Conservation (phyloP, 2,888 invertebrate species). For the Microctonus aethiopoides region DNA sequence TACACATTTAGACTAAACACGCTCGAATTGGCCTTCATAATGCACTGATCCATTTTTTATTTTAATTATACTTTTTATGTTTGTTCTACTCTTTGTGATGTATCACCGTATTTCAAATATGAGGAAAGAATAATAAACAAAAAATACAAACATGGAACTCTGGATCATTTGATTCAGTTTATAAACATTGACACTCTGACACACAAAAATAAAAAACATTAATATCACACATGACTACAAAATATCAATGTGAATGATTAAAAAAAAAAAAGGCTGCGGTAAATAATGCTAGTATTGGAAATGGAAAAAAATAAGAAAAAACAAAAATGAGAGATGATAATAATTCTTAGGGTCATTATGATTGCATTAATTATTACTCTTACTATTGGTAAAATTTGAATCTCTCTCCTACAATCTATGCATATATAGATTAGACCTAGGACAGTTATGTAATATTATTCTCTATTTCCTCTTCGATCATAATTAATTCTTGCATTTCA, state of each 20-base stretch:
- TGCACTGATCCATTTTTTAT: slow-evolving; percentile 42
- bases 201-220: slow-evolving; percentile 13
- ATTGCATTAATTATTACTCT: slow-evolving; percentile 55
- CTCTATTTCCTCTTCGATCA: slow-evolving; percentile 41
- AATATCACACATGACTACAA: slow-evolving; percentile 8
- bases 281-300: slow-evolving; percentile 10
- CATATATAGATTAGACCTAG: slow-evolving; percentile 53
- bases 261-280: slow-evolving; percentile 10
- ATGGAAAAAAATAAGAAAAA: not conserved
- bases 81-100: too few relatives aligned
- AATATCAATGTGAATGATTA: slow-evolving; percentile 18
- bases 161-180: not conserved
- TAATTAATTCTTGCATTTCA: slow-evolving; percentile 38
- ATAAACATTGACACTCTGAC: slow-evolving; percentile 3
- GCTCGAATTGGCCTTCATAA: slow-evolving; percentile 43
- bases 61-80: slow-evolving; percentile 21
- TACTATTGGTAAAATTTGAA: slow-evolving; percentile 49
- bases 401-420: slow-evolving; percentile 53
- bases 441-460: slow-evolving; percentile 48
- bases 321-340: slow-evolving; percentile 28
- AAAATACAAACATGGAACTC: slow-evolving; percentile 14
- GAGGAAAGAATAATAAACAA: slow-evolving; percentile 20
- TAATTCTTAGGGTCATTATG: slow-evolving; percentile 50
- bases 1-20: slow-evolving; percentile 40
- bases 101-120: not conserved